phyloP scores from a whole-genome alignment of 2,797 vertebrate genomes.

The Eulemur albifrons region DNA sequence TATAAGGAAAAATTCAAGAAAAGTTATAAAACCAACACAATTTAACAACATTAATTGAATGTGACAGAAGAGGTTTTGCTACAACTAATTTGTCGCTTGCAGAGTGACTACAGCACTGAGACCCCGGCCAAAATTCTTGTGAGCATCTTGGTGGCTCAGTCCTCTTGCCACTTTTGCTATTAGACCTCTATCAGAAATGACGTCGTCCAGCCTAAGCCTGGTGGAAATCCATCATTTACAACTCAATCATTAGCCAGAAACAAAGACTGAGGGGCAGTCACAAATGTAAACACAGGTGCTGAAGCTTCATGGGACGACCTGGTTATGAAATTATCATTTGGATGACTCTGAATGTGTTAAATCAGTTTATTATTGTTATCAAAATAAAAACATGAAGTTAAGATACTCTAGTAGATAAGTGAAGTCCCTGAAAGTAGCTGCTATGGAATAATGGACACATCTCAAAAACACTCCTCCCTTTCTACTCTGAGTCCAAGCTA shows the following conservation, averaged over 20 bases:
- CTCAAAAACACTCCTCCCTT: not conserved
- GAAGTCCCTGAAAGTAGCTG: not conserved
- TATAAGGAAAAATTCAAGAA: not conserved
- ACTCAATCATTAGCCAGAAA: constrained; percentile 19
- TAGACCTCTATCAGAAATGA: not conserved
- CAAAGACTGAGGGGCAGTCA: not conserved
- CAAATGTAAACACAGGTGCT: not conserved
- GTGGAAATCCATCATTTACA: not conserved
- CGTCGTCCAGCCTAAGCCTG: not conserved
- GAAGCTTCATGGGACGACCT: not conserved
- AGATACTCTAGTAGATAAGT: not conserved
- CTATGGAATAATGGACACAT: rapidly evolving
- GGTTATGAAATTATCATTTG: not conserved
- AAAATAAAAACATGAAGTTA: not conserved
- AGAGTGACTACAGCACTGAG: not conserved
- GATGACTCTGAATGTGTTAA: not conserved
- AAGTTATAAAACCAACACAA: not conserved
- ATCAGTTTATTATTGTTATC: not conserved
- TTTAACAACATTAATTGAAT: not conserved
- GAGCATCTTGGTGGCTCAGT: too few relatives aligned
- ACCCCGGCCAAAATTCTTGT: not conserved
- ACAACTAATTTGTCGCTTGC: not conserved
- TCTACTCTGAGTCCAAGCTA: not conserved
- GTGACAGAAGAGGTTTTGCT: not conserved
- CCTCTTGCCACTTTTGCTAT: not conserved